Conservation (phyloP, 2,113 vertebrate species). For the Lagopus muta region DNA sequence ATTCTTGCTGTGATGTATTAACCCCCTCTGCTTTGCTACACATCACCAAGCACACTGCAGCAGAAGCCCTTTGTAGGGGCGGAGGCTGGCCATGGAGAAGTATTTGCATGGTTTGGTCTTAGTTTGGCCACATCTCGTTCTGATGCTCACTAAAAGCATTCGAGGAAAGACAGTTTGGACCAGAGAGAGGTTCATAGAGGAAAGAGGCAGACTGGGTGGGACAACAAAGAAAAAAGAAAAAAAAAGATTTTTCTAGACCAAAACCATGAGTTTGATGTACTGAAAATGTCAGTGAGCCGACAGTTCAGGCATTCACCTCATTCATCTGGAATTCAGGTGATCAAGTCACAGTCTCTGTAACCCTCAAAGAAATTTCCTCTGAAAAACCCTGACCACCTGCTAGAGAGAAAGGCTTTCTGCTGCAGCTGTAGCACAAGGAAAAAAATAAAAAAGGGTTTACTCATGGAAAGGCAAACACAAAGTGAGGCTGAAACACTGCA, state of each 20-base stretch:
- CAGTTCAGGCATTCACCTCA: not conserved
- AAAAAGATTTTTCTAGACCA: not conserved
- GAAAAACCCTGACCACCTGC: not conserved
- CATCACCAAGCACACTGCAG: not conserved
- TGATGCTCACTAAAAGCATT: not conserved
- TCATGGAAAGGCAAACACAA: not conserved
- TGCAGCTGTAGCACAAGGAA: not conserved
- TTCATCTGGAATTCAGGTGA: not conserved
- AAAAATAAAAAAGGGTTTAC: not conserved
- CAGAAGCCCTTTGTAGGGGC: not conserved
- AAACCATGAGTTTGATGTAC: not conserved
- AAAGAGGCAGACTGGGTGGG: not conserved
- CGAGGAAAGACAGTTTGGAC: not conserved
- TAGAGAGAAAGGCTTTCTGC: not conserved
- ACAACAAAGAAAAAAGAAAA: not conserved
- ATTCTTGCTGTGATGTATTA: not conserved
- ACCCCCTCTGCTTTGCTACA: not conserved
- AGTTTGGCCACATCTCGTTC: not conserved
- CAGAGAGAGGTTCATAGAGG: not conserved
- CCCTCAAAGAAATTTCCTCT: not conserved
- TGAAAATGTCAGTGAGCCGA: not conserved
- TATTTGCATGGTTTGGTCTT: not conserved
- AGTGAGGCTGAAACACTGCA: not conserved
- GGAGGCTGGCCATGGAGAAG: not conserved
- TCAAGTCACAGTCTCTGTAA: not conserved